Conservation (phyloP, 2,113 vertebrate genomes). For the Myotis yumanensis region DNA sequence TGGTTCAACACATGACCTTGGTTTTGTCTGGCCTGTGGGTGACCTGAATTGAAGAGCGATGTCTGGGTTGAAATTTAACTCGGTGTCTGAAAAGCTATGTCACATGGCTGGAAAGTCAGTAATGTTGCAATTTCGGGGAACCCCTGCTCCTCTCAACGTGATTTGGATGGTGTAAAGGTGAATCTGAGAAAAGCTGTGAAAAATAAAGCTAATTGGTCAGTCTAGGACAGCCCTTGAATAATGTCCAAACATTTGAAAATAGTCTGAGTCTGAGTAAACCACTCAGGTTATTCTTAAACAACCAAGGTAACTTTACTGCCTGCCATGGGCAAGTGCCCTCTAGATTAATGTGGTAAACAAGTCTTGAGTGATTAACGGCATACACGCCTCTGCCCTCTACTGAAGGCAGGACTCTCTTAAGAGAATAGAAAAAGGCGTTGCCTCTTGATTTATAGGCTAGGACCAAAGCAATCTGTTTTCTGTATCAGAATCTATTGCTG, state of each 20-base stretch:
- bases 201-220: conserved; percentile 70
- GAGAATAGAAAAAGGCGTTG: conserved; percentile 30
- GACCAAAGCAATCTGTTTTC: conserved; percentile 38
- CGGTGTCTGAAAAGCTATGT: conserved; percentile 19
- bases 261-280: conserved; percentile 71
- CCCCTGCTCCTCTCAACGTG: conserved; percentile 23
- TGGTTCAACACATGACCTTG: conserved; percentile 18
- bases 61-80: conserved; percentile 76
- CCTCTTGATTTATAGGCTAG: conserved; percentile 38
- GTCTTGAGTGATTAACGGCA: conserved; percentile 67
- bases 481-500: conserved; percentile 17
- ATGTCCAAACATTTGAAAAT: conserved; percentile 76
- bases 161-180: conserved; percentile 63
- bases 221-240: conserved; percentile 59
- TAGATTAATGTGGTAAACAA: conserved; percentile 73
- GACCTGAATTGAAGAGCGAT: conserved; percentile 66
- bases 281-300: conserved; percentile 77
- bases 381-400: conserved; percentile 39
- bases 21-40: conserved; percentile 64
- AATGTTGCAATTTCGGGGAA: conserved; percentile 76
- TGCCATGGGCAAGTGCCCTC: conserved; percentile 64
- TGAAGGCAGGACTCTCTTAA: conserved; percentile 47
- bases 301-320: conserved; percentile 75
- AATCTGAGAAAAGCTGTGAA: conserved; percentile 66
- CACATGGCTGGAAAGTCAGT: conserved; percentile 66